Evolutionary conservation across 2,888 invertebrate species (phyloP), one percentile per base, ranked within the genome.

Genomic region (Perdita meconis): DNA sequence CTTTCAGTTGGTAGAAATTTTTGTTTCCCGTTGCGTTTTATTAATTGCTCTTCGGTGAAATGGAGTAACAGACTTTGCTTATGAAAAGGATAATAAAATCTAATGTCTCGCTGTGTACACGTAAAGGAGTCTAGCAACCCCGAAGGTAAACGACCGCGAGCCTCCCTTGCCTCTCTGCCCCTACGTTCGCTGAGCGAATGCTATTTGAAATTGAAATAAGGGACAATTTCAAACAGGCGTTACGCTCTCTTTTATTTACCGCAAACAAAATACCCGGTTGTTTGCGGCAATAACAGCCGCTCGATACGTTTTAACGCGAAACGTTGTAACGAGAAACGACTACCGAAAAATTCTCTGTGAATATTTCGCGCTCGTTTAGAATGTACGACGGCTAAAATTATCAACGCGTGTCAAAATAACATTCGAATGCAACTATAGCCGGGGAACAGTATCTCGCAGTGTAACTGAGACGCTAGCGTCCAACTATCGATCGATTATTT

Each of bases 141-240:
- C 42, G 13, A 24, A 73, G 56, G 73, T 61, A 50, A 73, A 73
- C 50, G 71, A 56, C 56, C 40, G 30, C 51, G 51, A 40, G 50
- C 47, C 55, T 70, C 65, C 55, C 57, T n/a, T 6, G 4, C 36
- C 3, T 30, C 30, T 30, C 30, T n/a, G 6, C 30, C 30, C 30
- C 30, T 6, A 19, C 16, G 19, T 47, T 13, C 10, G 47, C 16
- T 12, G 44, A 30, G 6, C 19, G 42, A 44, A 26, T 19, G 26
- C 19, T 6, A 42, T 44, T 60, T 30, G 59, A 42, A 44, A 44
- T 30, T 44, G 26, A 44, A 42, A 60, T 55, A 19, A 36, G 34
- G 5, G 34, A 55, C 34, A 3, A 60, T 44, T 42, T 44, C 59
- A 44, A n/a, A 30, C 19, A 44, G 30, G 44, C 42, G 19, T 60